Base-by-base conservation (phyloP, 2,888 invertebrate genomes). In the Brachyopa scutellaris region DNA sequence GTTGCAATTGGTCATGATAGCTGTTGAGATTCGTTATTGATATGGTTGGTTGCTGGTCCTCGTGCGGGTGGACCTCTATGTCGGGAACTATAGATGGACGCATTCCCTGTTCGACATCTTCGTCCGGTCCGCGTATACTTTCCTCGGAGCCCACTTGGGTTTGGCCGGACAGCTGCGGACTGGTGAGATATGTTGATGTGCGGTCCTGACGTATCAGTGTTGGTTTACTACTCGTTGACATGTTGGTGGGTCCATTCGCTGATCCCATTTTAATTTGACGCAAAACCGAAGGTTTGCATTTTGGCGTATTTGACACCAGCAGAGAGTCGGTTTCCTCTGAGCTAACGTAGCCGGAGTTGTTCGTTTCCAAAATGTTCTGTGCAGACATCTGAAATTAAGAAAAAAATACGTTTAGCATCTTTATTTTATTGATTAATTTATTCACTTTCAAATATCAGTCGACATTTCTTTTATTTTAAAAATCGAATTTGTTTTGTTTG, bases 201-300 rank as follows among this genome's bases (percentile, higher is more conserved):
- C 96, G 95, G 91, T 96, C 96, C 91, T 96, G 96, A 85, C 96
- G 93, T 92, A 95, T 96, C 85, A 96, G 92, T 84, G 96, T 95
- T 85, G 96, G 96, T 89, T 96, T 96, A 74, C 93, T 92, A 84
- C 92, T 91, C 61, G 92, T 87, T 79, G 87, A 88, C 88, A 88
- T 88, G 66, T 86, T 87, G 77, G 88, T 89, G 83, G 90, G 90
- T 76, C 90, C 89, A 85, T 90, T 90, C 1, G 87, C 87, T 53
- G 90, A 89, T 84, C 86, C 87, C 85, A 86, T 89, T 86, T 88
- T 88, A 57, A 89, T 88, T 86, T 89, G 90, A 49, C 88, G 88
- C 85, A 86, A 85, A 57, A 88, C 83, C 1, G 88, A 87, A n/a
- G 85, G 85, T 31, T 90, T 90, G 87, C 90, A 86, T 90, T 91